Evolutionary conservation across 2,888 invertebrate genomes (phyloP).

Genomic region (Pseudeuparius sepicola): DNA sequence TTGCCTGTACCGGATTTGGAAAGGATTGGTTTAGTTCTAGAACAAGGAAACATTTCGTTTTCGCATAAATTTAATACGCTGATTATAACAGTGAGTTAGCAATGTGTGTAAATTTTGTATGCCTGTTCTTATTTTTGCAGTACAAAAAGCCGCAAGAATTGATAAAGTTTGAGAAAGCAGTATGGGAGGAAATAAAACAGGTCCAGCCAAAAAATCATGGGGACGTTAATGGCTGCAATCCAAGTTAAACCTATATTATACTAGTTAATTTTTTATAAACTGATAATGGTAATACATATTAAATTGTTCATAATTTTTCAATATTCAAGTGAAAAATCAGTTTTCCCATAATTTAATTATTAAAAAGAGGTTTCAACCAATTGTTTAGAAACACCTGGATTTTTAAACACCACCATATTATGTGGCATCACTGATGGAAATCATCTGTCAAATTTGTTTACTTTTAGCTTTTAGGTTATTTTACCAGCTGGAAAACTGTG

Average conservation of each 20-base stretch:
- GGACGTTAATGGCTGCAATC: constrained; percentile 33
- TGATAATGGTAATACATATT: constrained; percentile 2
- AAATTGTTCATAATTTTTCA: too few species aligned
- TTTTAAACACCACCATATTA: too few species aligned
- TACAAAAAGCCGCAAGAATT: constrained; percentile 67
- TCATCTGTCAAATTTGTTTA: too few species aligned
- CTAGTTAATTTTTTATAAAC: not conserved
- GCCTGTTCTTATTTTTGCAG: constrained; percentile 42
- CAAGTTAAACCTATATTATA: constrained; percentile 31
- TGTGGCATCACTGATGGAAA: too few species aligned
- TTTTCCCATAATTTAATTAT: too few species aligned
- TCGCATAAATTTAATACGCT: constrained; percentile 67
- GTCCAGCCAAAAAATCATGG: constrained; percentile 31
- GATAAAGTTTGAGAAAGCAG: constrained; percentile 57
- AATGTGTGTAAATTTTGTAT: too few species aligned
- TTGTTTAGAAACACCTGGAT: too few species aligned
- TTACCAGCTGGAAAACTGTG: too few species aligned
- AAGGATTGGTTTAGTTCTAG: constrained; percentile 50
- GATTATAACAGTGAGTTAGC: constrained; percentile 61
- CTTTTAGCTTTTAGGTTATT: too few species aligned
- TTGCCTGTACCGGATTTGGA: constrained; percentile 59
- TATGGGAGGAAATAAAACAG: constrained; percentile 35
- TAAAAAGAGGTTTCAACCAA: too few species aligned
- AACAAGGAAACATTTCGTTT: constrained; percentile 55
- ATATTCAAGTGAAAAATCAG: too few species aligned